Evolutionary conservation across 2,113 vertebrate genomes (phyloP).

Genomic region (Callopanchax toddi): DNA sequence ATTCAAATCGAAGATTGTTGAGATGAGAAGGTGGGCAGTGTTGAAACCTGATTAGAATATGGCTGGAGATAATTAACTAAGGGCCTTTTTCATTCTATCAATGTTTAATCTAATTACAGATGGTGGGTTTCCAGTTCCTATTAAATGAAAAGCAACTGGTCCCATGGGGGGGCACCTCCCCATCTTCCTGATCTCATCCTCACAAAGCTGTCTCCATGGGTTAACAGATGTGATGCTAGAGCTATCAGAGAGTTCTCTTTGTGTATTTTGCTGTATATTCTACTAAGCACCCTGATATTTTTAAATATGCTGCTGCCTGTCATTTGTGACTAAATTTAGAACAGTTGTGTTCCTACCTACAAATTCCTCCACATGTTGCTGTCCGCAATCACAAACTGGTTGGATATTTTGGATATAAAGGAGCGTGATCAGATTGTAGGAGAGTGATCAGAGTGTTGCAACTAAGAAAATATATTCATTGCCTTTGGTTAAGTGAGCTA

Average conservation of each 20-base stretch:
- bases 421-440: conserved; percentile 14
- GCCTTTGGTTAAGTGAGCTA: conserved; percentile 28
- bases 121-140: conserved; percentile 72
- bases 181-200: conserved; percentile 42
- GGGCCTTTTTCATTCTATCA: conserved; percentile 52
- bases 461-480: conserved; percentile 10
- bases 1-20: conserved; percentile 63
- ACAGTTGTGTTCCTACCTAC: conserved; percentile 12
- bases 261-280: conserved; percentile 9
- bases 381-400: background rate
- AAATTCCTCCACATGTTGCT: conserved; percentile 3
- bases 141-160: conserved; percentile 71
- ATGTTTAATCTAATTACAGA: conserved; percentile 78
- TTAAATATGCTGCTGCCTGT: conserved; percentile 13
- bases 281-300: conserved; percentile 3
- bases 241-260: conserved; percentile 47
- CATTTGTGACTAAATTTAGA: background rate
- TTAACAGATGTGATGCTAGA: conserved; percentile 61
- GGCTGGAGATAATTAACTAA: conserved; percentile 77
- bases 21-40: conserved; percentile 27
- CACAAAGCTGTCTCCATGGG: conserved; percentile 41
- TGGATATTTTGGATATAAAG: background rate
- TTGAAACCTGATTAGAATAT: conserved; percentile 79
- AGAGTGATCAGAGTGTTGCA: conserved; percentile 15
- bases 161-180: conserved; percentile 40